Evolutionary conservation across 2,113 vertebrate species (phyloP).

Genomic region (Psittacula cyanocephala): DNA sequence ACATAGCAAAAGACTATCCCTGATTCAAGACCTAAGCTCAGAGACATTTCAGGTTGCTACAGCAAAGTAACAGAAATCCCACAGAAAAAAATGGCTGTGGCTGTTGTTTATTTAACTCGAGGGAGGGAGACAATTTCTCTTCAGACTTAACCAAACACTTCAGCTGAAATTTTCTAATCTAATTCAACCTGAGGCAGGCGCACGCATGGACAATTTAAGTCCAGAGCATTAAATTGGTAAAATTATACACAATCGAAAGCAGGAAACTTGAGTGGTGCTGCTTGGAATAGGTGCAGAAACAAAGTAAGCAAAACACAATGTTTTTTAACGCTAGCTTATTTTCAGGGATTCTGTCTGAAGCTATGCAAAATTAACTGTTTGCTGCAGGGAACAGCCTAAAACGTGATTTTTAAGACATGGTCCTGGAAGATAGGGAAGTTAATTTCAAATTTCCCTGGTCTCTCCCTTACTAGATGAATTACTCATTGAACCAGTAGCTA

Average conservation of each 20-base stretch:
- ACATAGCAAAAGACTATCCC: background rate
- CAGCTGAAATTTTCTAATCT: background rate
- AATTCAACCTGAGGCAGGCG: constrained; percentile 1
- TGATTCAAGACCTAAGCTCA: background rate
- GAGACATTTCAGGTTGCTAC: background rate
- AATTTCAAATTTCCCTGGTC: background rate
- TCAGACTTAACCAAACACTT: background rate
- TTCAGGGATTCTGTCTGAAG: background rate
- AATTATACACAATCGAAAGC: background rate
- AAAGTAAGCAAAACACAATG: background rate
- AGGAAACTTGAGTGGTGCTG: background rate
- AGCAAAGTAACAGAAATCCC: constrained; percentile 1
- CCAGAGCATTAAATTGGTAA: background rate
- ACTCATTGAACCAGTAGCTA: background rate
- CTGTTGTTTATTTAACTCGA: background rate
- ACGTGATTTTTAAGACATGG: background rate
- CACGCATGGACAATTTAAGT: background rate
- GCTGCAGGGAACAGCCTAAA: background rate
- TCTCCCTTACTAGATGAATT: background rate
- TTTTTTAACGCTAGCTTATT: background rate
- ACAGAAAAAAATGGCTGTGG: background rate
- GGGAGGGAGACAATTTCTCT: background rate
- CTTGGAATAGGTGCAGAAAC: background rate
- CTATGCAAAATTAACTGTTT: background rate
- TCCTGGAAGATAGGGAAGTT: background rate